A percentile compares a stretch with the other conserved stretches of the same genome.
Conservation (phyloP, 1,140 invertebrate species). For the Caenorhabditis latens region DNA sequence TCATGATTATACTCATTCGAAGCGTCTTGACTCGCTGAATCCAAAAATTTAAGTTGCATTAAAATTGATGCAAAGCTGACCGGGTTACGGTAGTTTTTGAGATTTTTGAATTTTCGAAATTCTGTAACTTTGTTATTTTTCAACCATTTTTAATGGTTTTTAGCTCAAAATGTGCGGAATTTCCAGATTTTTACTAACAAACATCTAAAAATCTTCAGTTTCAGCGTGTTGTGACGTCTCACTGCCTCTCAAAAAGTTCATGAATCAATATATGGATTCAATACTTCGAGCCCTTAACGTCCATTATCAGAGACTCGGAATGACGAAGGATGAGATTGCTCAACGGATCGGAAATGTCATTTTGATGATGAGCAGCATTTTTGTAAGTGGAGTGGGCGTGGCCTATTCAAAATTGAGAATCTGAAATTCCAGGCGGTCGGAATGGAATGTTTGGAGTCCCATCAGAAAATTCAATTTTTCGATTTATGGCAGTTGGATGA, state of each 20-base stretch:
- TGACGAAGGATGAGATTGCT: conserved; percentile 54
- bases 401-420: not conserved
- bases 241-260: conserved; percentile 22
- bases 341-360: conserved; percentile 67
- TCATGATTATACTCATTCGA: too few species aligned
- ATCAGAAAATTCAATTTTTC: conserved; percentile 70
- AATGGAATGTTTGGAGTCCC: conserved; percentile 58
- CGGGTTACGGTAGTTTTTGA: too few species aligned
- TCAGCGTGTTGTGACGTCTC: conserved; percentile 55
- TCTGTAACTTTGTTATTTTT: not conserved
- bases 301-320: conserved; percentile 57
- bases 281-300: conserved; percentile 53
- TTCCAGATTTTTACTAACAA: too few species aligned
- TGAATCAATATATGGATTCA: conserved; percentile 58
- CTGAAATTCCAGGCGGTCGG: conserved; percentile 11
- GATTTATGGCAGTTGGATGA: conserved; percentile 70
- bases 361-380: conserved; percentile 64
- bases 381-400: conserved; percentile 59
- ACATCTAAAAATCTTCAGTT: conserved; percentile 24
- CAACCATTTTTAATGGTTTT: not conserved
- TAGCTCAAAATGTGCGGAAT: not conserved
- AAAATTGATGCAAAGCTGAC: too few species aligned
- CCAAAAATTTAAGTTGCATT: too few species aligned
- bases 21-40: too few species aligned
- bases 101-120: too few species aligned